Conservation (phyloP, 2,797 vertebrate genomes). For the Oophaga sylvatica region DNA sequence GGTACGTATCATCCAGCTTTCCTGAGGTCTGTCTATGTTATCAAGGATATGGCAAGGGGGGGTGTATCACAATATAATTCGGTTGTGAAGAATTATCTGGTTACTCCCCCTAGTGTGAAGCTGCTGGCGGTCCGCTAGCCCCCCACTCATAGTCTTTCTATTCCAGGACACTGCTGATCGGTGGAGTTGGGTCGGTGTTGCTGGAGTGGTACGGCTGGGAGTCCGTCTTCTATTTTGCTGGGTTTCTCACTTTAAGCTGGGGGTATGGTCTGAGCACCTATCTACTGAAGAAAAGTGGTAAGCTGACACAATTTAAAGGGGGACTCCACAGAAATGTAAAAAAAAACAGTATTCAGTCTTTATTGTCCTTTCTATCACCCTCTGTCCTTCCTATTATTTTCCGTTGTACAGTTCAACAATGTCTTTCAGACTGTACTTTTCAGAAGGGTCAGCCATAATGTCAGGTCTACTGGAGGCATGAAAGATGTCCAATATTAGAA, state of each 20-base stretch:
- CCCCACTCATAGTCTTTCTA: background rate
- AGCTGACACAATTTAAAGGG: background rate
- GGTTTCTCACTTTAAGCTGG: slow-evolving; percentile 89
- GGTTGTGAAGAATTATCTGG: background rate
- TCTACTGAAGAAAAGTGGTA: slow-evolving; percentile 87
- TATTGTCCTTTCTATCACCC: too few relatives aligned
- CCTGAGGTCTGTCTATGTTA: background rate
- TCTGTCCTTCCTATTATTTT: too few relatives aligned
- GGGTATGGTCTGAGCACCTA: slow-evolving; percentile 91
- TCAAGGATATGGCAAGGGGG: too few relatives aligned
- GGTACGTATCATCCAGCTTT: slow-evolving; percentile 78
- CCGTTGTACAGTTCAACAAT: background rate
- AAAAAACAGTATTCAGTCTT: too few relatives aligned
- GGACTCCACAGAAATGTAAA: background rate
- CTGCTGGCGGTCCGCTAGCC: background rate
- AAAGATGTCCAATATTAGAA: background rate
- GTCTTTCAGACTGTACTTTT: background rate
- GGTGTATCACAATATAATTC: too few relatives aligned
- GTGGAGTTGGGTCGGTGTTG: slow-evolving; percentile 88
- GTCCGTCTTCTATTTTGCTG: slow-evolving; percentile 91
- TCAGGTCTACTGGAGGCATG: too few relatives aligned
- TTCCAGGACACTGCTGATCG: slow-evolving; percentile 87
- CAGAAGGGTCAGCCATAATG: background rate
- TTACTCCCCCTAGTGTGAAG: background rate
- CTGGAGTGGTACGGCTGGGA: slow-evolving; percentile 92